Evolutionary conservation across 2,113 vertebrate genomes (phyloP).

Genomic region (Cynopterus brachyotis): DNA sequence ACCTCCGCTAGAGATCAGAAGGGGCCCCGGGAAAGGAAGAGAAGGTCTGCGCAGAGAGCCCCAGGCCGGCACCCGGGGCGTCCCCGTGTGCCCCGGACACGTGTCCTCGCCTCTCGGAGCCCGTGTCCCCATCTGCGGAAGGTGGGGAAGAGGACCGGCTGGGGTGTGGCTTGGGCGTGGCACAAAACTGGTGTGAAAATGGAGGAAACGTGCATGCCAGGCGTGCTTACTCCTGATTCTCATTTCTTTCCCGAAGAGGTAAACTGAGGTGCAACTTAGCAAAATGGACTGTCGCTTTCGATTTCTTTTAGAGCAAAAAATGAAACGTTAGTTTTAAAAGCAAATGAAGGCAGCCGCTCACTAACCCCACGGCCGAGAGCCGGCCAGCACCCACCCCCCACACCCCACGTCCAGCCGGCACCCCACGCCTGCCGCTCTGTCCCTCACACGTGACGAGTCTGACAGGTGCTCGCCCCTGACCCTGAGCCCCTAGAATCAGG

Average conservation of each 20-base stretch:
- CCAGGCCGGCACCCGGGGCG: neutral
- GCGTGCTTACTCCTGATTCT: neutral
- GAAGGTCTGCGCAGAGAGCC: accelerated
- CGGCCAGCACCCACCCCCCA: neutral
- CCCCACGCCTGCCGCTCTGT: neutral
- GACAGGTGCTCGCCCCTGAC: neutral
- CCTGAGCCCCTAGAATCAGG: neutral
- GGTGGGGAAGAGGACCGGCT: neutral
- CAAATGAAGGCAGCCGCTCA: neutral
- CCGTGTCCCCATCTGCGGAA: neutral
- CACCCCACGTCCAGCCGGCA: neutral
- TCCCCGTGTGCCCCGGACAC: neutral
- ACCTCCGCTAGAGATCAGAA: neutral
- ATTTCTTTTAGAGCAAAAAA: neutral
- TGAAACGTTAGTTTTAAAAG: neutral
- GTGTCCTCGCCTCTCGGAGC: neutral
- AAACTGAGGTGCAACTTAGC: neutral
- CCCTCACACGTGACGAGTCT: accelerated
- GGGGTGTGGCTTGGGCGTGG: neutral
- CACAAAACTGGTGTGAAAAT: neutral
- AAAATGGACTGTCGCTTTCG: neutral
- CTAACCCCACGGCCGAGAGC: neutral
- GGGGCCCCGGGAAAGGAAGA: neutral
- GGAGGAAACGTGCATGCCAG: neutral
- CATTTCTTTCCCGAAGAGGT: neutral